Base-by-base conservation (phyloP, 1,140 invertebrate genomes). In the Drosophila insularis region DNA sequence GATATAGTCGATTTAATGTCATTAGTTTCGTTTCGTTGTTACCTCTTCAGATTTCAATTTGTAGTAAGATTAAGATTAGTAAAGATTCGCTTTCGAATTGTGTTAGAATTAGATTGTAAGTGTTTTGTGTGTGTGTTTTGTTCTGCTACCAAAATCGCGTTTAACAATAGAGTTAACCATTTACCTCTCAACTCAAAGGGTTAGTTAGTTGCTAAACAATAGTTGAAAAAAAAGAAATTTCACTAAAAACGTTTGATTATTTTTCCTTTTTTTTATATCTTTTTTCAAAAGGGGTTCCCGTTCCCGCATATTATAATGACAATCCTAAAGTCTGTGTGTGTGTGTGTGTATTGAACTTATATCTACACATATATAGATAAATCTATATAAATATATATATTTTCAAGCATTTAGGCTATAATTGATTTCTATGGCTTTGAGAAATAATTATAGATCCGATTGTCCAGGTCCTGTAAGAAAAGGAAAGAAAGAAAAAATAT, bases 361-460 rank as follows among this genome's bases (percentile, higher is more conserved):
- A 53, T 72, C 56, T 70, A 62, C 68, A 72, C 58, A 62, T 72
- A 72, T 61, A 64, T 23, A 67, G 59, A 46, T 10, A 23, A 23
- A 23, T 23, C 23, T 23, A 27, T 27, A 84, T 77, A 60, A 65
- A 53, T 68, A 21, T 50, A 50, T 50, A 50, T 50, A 58, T 87
- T 68, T 59, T 61, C 62, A 71, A 53, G 14, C 72, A 53, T 68
- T 60, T 81, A 74, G 71, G 71, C 90, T 91, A 91, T 89, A 91
- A 91, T 91, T 82, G 74, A 91, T 91, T 91, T 91, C 90, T 91
- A 91, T 91, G 77, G 80, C 67, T 59, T 80, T 84, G 71, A 79
- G 89, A 91, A 91, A 91, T 91, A 91, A 90, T 91, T 91, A 91
- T 91, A 91, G 89, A 90, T 91, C 90, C 78, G 90, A 91, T 84